These are phyloP conservation scores for Drosophila repletoides DNA, from an alignment of 1,140 invertebrate species.

Conservation along the genomic window DNA sequence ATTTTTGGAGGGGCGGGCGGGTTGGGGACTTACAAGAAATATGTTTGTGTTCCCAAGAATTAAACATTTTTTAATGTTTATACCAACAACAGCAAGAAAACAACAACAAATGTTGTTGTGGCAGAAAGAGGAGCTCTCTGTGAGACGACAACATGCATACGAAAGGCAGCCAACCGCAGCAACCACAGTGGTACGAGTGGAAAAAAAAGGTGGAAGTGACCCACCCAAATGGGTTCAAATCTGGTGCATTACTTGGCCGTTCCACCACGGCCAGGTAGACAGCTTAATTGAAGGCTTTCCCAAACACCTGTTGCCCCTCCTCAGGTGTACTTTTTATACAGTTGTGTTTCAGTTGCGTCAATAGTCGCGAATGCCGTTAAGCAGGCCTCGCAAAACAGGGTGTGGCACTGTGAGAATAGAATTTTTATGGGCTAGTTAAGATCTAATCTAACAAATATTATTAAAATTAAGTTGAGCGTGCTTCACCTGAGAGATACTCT, in stretches of 20 bases:
- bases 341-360: conserved; percentile 18
- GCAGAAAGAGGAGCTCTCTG: not conserved
- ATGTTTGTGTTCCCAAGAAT: conserved; percentile 66
- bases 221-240: conserved; percentile 63
- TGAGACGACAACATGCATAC: conserved; percentile 2
- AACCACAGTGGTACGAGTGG: conserved; percentile 12
- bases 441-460: conserved; percentile 9
- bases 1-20: no score
- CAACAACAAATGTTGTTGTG: conserved; percentile 37
- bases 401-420: conserved; percentile 30
- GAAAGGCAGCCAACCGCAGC: conserved; percentile 55
- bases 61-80: conserved; percentile 50
- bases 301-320: no score
- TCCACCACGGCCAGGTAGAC: conserved; percentile 53
- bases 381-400: conserved; percentile 1
- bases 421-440: conserved; percentile 21
- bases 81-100: no score
- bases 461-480: not conserved
- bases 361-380: conserved; percentile 21
- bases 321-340: not conserved
- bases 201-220: conserved; percentile 50
- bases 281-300: conserved; percentile 37
- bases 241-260: conserved; percentile 51
- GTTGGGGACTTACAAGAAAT: not conserved
- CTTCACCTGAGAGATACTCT: not conserved